Conservation (phyloP, 2,797 vertebrate genomes). For the Botia almorhae region DNA sequence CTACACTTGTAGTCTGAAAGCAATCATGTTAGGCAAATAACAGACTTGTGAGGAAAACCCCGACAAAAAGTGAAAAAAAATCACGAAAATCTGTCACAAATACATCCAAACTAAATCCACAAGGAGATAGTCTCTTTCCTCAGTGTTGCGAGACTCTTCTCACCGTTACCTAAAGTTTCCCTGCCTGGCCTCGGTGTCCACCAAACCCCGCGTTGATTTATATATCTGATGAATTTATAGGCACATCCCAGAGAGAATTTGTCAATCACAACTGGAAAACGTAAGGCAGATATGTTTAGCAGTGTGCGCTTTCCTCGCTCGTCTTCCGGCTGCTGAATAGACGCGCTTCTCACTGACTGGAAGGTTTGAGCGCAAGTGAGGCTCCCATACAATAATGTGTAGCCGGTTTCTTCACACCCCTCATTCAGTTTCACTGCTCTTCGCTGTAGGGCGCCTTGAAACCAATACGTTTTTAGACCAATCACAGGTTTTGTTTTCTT, state of each 20-base stretch:
- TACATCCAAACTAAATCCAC: slow-evolving; percentile 40
- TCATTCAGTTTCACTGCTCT: slow-evolving; percentile 82
- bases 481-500: slow-evolving; percentile 84
- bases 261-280: neutral
- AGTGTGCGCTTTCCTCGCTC: neutral
- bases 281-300: neutral
- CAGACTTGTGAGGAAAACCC: neutral
- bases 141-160: neutral
- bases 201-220: slow-evolving; percentile 2
- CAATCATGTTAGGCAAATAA: slow-evolving; percentile 47
- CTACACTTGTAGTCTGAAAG: slow-evolving; percentile 22
- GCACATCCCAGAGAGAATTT: neutral
- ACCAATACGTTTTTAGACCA: slow-evolving; percentile 70
- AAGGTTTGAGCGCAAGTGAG: slow-evolving; percentile 69
- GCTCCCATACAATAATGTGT: slow-evolving; percentile 72
- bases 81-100: neutral
- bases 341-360: slow-evolving; percentile 58
- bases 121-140: slow-evolving; percentile 6
- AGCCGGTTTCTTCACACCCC: slow-evolving; percentile 80
- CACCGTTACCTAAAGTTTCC: slow-evolving; percentile 2
- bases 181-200: neutral
- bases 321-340: neutral
- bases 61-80: neutral
- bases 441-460: slow-evolving; percentile 70
- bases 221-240: neutral